Evolutionary conservation across 2,888 invertebrate species (phyloP), one percentile per base, ranked within the genome.

Genomic region (Acrocyrtus sp.): DNA sequence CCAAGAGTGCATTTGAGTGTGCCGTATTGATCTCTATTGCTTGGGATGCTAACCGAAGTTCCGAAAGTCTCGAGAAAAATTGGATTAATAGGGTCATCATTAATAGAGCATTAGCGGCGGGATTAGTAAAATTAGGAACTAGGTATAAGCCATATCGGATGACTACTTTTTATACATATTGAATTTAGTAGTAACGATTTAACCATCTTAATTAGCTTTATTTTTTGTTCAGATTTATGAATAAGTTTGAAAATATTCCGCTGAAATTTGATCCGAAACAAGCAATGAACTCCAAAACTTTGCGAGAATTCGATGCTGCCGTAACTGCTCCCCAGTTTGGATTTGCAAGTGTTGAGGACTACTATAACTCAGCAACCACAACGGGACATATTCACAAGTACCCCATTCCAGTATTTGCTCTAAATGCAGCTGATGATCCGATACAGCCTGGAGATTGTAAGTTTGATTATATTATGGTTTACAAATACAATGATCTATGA

Each of bases 381-480:
- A 89, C 91, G 82, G 89, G 90, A 82, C 93, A 93, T 85, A 86
- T 95, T 78, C 87, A 88, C 80, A 85, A 85, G 58, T 91, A 94
- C 81, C 87, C 89, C 79, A 90, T 90, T 80, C 95, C 95, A 72
- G 86, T 92, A 80, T 87, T 95, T 77, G 92, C 92, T 82, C 87
- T 95, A 57, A 93, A 90, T 84, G 93, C 95, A 10, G 92, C 91
- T 24, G 95, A 95, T 86, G 95, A 95, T 86, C 94, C 94, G 3
- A 94, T 95, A 85, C 92, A 93, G 84, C 94, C 94, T n/a, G 83
- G 88, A 76, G 87, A 89, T 83, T 89, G 90, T 90, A 85, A 81
- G 74, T 29, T 22, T 8, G 27, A 17, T 15, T 15, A 51, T 29
- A 12, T 29, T 24, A 19, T 62, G 24, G 5, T 39, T 41, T 29